Conservation (phyloP, 2,888 invertebrate species). For the Busseola fusca region DNA sequence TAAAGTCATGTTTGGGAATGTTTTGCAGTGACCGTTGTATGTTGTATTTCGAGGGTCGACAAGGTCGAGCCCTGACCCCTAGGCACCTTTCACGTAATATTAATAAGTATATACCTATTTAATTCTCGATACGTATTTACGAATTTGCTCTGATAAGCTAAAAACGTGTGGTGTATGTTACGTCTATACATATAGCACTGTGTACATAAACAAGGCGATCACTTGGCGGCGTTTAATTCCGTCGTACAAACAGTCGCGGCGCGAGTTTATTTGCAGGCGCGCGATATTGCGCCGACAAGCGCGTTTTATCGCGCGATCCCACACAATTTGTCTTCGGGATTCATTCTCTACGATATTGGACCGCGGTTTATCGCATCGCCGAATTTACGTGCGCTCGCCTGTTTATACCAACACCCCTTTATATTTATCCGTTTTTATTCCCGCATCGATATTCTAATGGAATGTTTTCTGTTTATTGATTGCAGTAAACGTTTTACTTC, state of each 20-base stretch:
- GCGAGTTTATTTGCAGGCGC: slow-evolving; percentile 61
- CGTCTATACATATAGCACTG: slow-evolving; percentile 14
- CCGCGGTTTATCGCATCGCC: slow-evolving; percentile 63
- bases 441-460: slow-evolving; percentile 60
- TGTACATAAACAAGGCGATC: slow-evolving; percentile 51
- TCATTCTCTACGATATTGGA: slow-evolving; percentile 70
- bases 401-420: slow-evolving; percentile 60
- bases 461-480: slow-evolving; percentile 58
- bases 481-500: slow-evolving; percentile 50
- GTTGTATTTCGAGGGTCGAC: no score
- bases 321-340: slow-evolving; percentile 71
- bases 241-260: slow-evolving; percentile 55
- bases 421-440: slow-evolving; percentile 59
- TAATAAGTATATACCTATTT: background rate
- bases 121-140: background rate
- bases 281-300: slow-evolving; percentile 59
- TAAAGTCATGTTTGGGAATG: background rate
- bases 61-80: no score
- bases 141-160: slow-evolving; percentile 1
- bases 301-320: slow-evolving; percentile 66
- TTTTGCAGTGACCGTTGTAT: background rate
- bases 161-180: slow-evolving; percentile 9
- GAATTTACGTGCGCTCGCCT: slow-evolving; percentile 67
- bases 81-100: background rate
- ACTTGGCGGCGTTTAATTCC: slow-evolving; percentile 61